These are phyloP conservation scores for Noctilio leporinus DNA, from an alignment of 2,113 vertebrate genomes.

Conservation along the genomic window DNA sequence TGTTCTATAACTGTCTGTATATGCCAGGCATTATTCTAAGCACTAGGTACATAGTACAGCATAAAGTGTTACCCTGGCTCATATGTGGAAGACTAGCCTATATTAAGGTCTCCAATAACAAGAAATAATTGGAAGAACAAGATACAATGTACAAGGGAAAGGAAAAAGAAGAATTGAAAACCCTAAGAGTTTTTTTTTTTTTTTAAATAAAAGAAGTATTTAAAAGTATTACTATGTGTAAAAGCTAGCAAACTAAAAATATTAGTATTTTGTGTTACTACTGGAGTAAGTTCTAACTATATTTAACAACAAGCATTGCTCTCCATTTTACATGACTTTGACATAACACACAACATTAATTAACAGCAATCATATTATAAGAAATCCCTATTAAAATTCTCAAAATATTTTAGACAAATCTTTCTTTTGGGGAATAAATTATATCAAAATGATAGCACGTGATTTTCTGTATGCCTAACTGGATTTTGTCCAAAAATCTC, in stretches of 20 bases:
- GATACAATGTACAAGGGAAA: background rate
- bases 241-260: background rate
- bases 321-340: background rate
- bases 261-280: background rate
- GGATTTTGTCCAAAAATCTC: conserved; percentile 54
- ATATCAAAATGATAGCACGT: background rate
- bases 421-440: background rate
- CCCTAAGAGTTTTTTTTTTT: background rate
- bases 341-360: background rate
- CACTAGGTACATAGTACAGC: rapidly evolving
- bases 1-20: rapidly evolving
- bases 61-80: rapidly evolving
- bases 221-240: background rate
- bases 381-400: background rate
- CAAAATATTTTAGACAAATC: background rate
- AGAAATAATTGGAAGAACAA: background rate
- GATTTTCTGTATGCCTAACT: conserved; percentile 20
- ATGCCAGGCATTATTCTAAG: background rate
- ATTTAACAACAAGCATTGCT: background rate
- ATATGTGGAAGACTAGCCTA: background rate
- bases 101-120: rapidly evolving
- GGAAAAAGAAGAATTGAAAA: background rate
- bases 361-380: background rate
- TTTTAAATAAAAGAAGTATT: background rate
- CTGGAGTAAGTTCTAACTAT: background rate